Evolutionary conservation across 2,113 vertebrate species (phyloP).

Genomic region (Podiceps cristatus): DNA sequence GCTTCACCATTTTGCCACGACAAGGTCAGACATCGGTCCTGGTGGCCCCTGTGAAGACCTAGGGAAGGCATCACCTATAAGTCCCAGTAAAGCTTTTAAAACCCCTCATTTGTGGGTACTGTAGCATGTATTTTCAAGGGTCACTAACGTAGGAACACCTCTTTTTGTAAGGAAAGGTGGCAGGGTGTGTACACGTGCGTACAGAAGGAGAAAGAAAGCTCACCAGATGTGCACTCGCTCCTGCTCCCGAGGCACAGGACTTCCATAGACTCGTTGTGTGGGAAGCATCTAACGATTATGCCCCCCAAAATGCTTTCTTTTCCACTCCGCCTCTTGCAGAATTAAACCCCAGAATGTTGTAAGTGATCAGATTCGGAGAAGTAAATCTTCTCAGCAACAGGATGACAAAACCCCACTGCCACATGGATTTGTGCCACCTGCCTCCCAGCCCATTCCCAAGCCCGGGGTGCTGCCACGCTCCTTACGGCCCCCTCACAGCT

Average conservation of each 20-base stretch:
- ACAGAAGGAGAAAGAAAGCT: background rate
- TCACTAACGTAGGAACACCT: background rate
- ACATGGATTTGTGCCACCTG: background rate
- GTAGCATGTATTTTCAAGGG: background rate
- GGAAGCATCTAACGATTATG: background rate
- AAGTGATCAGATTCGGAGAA: background rate
- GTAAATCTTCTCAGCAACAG: background rate
- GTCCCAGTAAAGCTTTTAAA: background rate
- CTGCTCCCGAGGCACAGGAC: background rate
- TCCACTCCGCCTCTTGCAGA: background rate
- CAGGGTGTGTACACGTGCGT: background rate
- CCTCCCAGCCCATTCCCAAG: background rate
- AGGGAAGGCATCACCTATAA: background rate
- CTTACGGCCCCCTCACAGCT: background rate
- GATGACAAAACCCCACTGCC: background rate
- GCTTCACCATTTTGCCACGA: background rate
- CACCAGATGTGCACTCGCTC: background rate
- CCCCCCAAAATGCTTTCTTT: background rate
- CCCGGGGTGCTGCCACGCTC: rapidly evolving
- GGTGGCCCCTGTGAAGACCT: background rate
- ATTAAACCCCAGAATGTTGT: background rate
- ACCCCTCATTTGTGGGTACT: background rate
- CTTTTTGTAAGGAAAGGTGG: background rate
- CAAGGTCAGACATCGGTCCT: background rate
- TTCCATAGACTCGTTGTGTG: background rate